Base-by-base conservation (phyloP, 2,797 vertebrate species). In the Galagoides demidoff region DNA sequence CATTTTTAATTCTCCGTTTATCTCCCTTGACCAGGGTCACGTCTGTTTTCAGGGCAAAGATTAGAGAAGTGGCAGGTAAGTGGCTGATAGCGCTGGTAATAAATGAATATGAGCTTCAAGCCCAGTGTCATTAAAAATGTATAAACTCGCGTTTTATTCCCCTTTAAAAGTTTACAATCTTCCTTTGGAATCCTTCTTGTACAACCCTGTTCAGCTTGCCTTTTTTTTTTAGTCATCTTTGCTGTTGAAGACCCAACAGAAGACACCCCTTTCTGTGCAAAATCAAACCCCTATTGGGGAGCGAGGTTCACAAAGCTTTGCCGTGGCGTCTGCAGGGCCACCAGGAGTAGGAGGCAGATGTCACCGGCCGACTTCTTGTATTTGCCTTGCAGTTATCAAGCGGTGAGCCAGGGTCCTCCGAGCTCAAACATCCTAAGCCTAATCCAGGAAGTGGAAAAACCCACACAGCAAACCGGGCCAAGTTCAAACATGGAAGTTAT, bases 61-160 rank as follows among this genome's bases (percentile, higher is more conserved):
- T 98, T 95, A 96, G 89, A 70, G 91, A 97, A 97, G 73, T 19
- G 86, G 79, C 61, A 87, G 94, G 92, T 94, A 95, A 90, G 86
- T 87, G 94, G 94, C 83, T 89, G 95, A 97, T 96, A 95, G 13
- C 3, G 0, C 96, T 49, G 89, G 89, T 86, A 97, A 95, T 79
- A 98, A 96, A 95, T 97, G 94, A 79, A 95, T 73, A 76, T 27
- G 96, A 96, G 71, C 92, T 71, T 29, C 89, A 96, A 83, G 92
- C 64, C 55, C 2, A 3, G n/a, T 73, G 34, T 92, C 92, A 97
- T 97, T 98, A 97, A 97, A 97, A 97, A 97, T 96, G 95, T 81
- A 96, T 98, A 96, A 94, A 93, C 39, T 89, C 45, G 63, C 61
- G 96, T 45, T 82, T 97, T 94, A 97, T 96, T 96, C 93, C 96